phyloP scores from a whole-genome alignment of 2,797 vertebrate species.

The Sciurus carolinensis region DNA sequence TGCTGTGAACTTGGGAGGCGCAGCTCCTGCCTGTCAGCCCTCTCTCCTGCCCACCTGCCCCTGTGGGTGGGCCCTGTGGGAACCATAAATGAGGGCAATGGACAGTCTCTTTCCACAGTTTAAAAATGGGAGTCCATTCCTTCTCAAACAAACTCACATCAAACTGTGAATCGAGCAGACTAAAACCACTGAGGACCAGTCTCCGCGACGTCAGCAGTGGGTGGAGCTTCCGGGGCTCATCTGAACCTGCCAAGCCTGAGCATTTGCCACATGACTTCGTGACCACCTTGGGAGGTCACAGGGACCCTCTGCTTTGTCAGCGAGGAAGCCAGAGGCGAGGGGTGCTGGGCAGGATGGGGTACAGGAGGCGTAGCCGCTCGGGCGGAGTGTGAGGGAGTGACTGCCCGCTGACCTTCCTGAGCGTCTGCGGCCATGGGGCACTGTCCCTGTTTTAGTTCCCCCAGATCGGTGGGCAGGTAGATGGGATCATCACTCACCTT shows the following conservation, averaged over 20 bases:
- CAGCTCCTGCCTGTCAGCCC: neutral
- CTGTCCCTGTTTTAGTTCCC: neutral
- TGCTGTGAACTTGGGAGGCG: neutral
- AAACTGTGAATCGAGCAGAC: neutral
- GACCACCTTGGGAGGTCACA: neutral
- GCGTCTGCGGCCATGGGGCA: fast-evolving
- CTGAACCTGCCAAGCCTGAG: neutral
- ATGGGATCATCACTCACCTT: neutral
- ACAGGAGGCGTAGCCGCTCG: too few species aligned
- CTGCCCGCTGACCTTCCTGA: neutral
- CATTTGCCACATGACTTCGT: neutral
- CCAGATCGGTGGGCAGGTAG: neutral
- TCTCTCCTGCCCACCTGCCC: neutral
- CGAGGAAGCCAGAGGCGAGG: neutral
- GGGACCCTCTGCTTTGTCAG: neutral
- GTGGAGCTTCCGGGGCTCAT: neutral
- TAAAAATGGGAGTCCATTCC: neutral
- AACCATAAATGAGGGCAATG: neutral
- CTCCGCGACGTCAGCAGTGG: neutral
- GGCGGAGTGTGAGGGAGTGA: fast-evolving
- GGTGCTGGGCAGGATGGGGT: too few species aligned
- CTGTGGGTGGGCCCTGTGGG: neutral
- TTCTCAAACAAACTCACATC: neutral
- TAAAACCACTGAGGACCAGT: neutral
- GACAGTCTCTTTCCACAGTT: neutral